Evolutionary conservation across 2,797 vertebrate species (phyloP).

Genomic region (Melanotaenia pygmaea): DNA sequence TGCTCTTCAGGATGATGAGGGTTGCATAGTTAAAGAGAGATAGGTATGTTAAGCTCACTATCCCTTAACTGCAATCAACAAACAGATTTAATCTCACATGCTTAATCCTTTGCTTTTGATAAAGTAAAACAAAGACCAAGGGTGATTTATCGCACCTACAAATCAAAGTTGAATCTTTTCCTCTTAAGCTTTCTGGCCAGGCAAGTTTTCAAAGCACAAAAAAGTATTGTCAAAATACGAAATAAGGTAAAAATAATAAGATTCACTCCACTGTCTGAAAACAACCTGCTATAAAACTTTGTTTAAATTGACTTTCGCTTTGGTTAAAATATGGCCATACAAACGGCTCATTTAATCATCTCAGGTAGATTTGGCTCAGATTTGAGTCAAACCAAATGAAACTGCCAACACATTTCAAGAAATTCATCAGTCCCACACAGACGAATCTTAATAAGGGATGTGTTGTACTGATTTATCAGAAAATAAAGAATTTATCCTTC

Average conservation of each 20-base stretch:
- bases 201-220: not conserved
- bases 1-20: not conserved
- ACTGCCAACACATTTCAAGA: not conserved
- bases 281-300: constrained; percentile 40
- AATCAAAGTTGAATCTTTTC: not conserved
- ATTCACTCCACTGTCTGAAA: constrained; percentile 33
- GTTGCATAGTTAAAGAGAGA: not conserved
- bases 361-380: not conserved
- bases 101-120: not conserved
- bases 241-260: constrained; percentile 14
- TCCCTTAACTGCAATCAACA: constrained; percentile 2
- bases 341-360: constrained; percentile 30
- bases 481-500: not conserved
- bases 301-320: constrained; percentile 26
- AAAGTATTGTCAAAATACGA: constrained; percentile 26
- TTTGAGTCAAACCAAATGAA: not conserved
- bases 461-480: too few relatives aligned
- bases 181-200: constrained; percentile 8
- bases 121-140: constrained; percentile 14
- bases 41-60: not conserved
- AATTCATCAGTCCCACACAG: not conserved
- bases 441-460: not conserved
- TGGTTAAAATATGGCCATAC: constrained; percentile 5
- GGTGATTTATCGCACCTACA: constrained; percentile 12
- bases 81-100: constrained; percentile 4